Evolutionary conservation across 2,113 vertebrate species (phyloP).

Genomic region (Dendropsophus ebraccatus): DNA sequence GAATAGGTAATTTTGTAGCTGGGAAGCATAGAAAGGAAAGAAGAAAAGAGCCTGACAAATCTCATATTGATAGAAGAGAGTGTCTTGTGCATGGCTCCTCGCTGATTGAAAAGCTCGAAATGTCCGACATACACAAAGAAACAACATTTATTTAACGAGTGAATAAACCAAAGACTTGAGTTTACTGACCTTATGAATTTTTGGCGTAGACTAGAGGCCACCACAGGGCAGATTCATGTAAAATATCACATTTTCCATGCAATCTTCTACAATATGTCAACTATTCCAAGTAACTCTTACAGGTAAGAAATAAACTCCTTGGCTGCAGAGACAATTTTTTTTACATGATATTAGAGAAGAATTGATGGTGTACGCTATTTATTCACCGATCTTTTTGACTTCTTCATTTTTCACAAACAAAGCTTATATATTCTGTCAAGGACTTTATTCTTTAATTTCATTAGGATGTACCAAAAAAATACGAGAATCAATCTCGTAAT

Average conservation of each 20-base stretch:
- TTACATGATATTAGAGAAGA: too few relatives aligned
- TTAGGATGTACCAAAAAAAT: slow-evolving; percentile 24
- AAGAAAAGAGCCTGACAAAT: slow-evolving; percentile 41
- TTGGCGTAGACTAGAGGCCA: background rate
- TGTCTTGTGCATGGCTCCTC: background rate
- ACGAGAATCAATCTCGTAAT: slow-evolving; percentile 34
- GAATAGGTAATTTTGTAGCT: slow-evolving; percentile 1
- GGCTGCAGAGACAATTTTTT: too few relatives aligned
- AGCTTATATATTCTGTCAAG: background rate
- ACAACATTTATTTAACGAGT: slow-evolving; percentile 36
- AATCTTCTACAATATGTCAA: background rate
- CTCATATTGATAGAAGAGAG: slow-evolving; percentile 28
- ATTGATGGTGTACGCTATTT: background rate
- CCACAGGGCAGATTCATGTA: background rate
- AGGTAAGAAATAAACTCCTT: background rate
- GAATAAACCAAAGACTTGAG: slow-evolving; percentile 2
- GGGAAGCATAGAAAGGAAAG: background rate
- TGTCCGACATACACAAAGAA: slow-evolving; percentile 20
- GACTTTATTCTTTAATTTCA: slow-evolving; percentile 11
- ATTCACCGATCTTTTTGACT: background rate
- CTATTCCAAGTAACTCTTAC: background rate
- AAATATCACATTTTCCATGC: slow-evolving; percentile 27
- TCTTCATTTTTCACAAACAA: background rate
- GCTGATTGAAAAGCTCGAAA: slow-evolving; percentile 32
- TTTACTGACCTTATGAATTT: slow-evolving; percentile 40